Percentiles rank a stretch among this genome's conserved stretches.
phyloP scores from a whole-genome alignment of 2,113 vertebrate species.

The Platysternon megacephalum region DNA sequence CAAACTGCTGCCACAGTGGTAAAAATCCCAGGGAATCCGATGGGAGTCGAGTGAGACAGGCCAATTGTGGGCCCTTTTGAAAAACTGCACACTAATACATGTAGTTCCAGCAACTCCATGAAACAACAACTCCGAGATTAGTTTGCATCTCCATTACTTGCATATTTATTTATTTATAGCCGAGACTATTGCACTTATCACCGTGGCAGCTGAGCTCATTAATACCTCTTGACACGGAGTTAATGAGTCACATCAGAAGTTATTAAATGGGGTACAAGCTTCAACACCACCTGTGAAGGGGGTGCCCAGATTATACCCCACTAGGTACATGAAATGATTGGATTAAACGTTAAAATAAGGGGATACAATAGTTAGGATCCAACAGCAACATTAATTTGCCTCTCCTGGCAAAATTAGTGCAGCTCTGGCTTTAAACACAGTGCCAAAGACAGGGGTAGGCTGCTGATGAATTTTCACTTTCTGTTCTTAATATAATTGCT shows the following conservation, averaged over 20 bases:
- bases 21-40: neutral
- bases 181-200: accelerated
- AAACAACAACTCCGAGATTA: neutral
- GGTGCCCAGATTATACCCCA: neutral
- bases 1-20: neutral
- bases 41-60: neutral
- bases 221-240: neutral
- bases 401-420: neutral
- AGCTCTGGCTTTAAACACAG: neutral
- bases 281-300: neutral
- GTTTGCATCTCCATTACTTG: neutral
- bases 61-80: neutral
- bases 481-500: neutral
- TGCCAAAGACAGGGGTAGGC: neutral
- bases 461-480: neutral
- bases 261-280: neutral
- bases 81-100: neutral
- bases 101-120: neutral
- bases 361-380: neutral
- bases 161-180: neutral
- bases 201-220: accelerated
- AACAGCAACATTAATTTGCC: neutral
- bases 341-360: neutral
- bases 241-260: neutral
- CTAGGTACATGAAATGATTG: neutral